These are phyloP conservation scores for Euphydryas editha DNA, from an alignment of 2,888 invertebrate genomes.

Conservation along the genomic window DNA sequence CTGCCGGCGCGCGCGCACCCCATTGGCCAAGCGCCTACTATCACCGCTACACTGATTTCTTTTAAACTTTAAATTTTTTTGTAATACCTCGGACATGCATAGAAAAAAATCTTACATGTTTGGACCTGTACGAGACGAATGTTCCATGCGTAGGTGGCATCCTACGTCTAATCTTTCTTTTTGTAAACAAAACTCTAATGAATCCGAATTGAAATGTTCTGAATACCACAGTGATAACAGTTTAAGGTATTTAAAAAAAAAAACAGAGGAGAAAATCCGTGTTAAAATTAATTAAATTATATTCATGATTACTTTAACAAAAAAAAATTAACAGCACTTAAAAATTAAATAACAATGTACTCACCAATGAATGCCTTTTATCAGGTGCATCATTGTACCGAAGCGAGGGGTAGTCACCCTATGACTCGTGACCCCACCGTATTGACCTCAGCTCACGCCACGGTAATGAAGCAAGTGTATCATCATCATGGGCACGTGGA, in stretches of 20 bases:
- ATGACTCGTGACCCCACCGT: constrained; percentile 69
- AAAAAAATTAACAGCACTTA: neutral
- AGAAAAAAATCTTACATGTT: constrained; percentile 79
- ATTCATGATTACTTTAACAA: neutral
- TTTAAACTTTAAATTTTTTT: constrained; percentile 76
- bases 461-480: constrained; percentile 59
- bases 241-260: constrained; percentile 13
- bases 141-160: constrained; percentile 81
- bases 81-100: constrained; percentile 73
- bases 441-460: constrained; percentile 55
- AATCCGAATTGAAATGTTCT: constrained; percentile 54
- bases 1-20: constrained; percentile 78
- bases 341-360: neutral
- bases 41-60: constrained; percentile 84
- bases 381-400: constrained; percentile 54
- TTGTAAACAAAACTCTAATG: constrained; percentile 76
- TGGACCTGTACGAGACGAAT: constrained; percentile 75
- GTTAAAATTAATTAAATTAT: constrained; percentile 4
- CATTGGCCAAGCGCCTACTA: constrained; percentile 74
- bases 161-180: constrained; percentile 70
- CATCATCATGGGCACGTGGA: constrained; percentile 71
- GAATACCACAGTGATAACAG: constrained; percentile 18
- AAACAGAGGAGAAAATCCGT: constrained; percentile 4
- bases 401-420: constrained; percentile 52
- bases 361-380: constrained; percentile 21